Evolutionary conservation across 2,113 vertebrate species (phyloP).

Genomic region (Pithys albifrons): DNA sequence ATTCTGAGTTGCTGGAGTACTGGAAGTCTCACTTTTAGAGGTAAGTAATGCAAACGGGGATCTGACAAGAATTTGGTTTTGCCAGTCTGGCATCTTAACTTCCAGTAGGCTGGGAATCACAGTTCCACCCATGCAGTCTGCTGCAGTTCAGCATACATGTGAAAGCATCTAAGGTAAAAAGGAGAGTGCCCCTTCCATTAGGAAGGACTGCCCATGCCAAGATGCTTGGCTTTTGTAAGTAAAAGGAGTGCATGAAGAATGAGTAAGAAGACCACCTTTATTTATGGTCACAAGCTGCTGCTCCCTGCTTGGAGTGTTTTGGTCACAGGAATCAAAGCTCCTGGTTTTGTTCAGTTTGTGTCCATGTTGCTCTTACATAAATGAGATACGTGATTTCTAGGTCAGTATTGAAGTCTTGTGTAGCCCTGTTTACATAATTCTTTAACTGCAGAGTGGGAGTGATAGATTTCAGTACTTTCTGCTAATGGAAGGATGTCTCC

Average conservation of each 20-base stretch:
- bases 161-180: neutral
- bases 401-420: neutral
- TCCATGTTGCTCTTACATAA: rapidly evolving
- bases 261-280: neutral
- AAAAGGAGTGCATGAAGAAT: neutral
- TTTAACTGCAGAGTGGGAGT: neutral
- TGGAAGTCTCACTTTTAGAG: neutral
- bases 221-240: neutral
- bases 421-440: neutral
- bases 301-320: neutral
- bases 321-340: neutral
- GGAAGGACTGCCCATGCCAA: neutral
- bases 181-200: neutral
- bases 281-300: neutral
- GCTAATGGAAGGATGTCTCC: neutral
- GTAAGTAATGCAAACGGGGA: neutral
- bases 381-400: neutral
- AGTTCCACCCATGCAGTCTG: rapidly evolving
- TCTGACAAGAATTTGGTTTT: neutral
- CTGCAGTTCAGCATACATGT: neutral
- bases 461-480: neutral
- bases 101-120: neutral
- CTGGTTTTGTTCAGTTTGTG: neutral
- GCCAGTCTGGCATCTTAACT: neutral
- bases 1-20: neutral